A percentile compares a stretch with the other conserved stretches of the same genome.
phyloP scores from a whole-genome alignment of 2,797 vertebrate genomes.

The Hippopotamyrus pictus region DNA sequence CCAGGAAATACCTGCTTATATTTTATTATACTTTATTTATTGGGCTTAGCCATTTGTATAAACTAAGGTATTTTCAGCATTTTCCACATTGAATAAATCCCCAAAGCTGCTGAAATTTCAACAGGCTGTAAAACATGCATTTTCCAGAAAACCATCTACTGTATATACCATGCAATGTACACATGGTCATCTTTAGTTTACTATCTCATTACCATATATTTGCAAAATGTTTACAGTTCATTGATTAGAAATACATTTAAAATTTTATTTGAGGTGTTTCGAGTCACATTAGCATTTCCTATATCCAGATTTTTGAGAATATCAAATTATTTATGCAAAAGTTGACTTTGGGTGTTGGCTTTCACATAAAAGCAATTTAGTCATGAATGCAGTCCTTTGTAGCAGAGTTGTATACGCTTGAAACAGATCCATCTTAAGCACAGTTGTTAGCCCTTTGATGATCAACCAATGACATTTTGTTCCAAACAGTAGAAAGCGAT shows the following conservation, averaged over 20 bases:
- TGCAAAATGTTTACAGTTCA: background rate
- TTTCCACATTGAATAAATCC: background rate
- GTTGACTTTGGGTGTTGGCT: slow-evolving; percentile 3
- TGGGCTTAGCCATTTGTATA: background rate
- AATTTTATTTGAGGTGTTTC: background rate
- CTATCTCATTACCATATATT: background rate
- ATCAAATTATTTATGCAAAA: background rate
- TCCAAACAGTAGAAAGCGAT: slow-evolving; percentile 13
- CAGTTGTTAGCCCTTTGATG: slow-evolving; percentile 19
- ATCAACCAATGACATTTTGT: slow-evolving; percentile 25
- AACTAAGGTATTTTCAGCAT: background rate
- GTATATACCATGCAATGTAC: background rate
- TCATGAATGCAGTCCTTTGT: slow-evolving; percentile 15
- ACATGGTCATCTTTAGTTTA: background rate
- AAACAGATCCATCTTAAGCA: background rate
- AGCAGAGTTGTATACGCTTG: background rate
- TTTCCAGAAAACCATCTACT: background rate
- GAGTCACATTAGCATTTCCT: slow-evolving; percentile 1
- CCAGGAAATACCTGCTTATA: background rate
- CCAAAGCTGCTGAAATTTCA: background rate
- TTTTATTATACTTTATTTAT: background rate
- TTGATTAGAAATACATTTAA: background rate
- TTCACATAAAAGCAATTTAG: background rate
- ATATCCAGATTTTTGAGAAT: background rate
- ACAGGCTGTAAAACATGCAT: background rate